phyloP scores from a whole-genome alignment of 2,888 invertebrate species.

The Dinocampus coccinellae region DNA sequence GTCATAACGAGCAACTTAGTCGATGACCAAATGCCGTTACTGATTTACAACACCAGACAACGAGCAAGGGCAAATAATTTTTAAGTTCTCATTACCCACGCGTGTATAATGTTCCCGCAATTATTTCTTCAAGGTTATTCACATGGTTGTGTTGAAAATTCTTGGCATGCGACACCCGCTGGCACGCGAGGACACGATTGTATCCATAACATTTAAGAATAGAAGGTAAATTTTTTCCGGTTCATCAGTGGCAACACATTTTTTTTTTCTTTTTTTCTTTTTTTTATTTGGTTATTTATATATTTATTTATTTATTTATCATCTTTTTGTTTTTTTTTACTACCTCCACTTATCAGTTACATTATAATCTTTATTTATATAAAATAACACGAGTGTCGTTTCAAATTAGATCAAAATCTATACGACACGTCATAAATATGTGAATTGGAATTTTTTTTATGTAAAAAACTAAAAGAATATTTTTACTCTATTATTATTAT shows the following conservation, averaged over 20 bases:
- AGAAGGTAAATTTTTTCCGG: neutral
- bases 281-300: no score
- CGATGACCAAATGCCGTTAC: constrained; percentile 15
- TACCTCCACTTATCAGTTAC: neutral
- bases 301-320: no score
- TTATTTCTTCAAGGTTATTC: constrained; percentile 21
- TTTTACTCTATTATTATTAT: no score
- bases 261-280: neutral
- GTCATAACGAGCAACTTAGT: neutral
- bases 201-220: neutral
- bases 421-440: neutral
- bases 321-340: no score
- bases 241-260: neutral
- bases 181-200: constrained; percentile 56
- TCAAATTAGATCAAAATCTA: neutral
- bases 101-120: constrained; percentile 9
- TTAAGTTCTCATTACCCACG: constrained; percentile 7
- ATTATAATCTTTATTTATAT: neutral
- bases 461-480: neutral
- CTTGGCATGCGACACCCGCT: constrained; percentile 51
- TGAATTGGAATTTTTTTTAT: neutral
- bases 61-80: constrained; percentile 28
- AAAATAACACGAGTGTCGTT: neutral
- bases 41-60: constrained; percentile 31
- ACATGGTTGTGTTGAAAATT: neutral